A percentile compares a stretch with the other conserved stretches of the same genome.
These are phyloP conservation scores for Mimachlamys varia DNA, from an alignment of 2,888 invertebrate genomes.

Conservation along the genomic window DNA sequence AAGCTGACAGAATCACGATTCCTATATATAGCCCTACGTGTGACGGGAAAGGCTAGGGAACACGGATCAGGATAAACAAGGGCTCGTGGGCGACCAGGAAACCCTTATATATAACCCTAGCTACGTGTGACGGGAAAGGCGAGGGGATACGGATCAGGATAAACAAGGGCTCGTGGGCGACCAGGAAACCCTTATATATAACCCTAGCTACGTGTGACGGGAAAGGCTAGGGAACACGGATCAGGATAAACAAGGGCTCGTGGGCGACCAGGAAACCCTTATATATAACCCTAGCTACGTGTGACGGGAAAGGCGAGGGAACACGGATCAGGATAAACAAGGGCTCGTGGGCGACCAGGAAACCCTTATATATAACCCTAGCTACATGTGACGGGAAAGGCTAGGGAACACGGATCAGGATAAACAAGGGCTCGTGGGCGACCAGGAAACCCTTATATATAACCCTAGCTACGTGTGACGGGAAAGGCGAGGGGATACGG, in stretches of 20 bases:
- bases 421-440: too few species aligned
- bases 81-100: too few species aligned
- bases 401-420: too few species aligned
- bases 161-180: background rate
- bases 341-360: too few species aligned
- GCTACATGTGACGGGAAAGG: too few species aligned
- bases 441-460: too few species aligned
- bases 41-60: background rate
- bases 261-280: too few species aligned
- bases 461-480: too few species aligned
- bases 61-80: background rate
- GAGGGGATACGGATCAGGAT: background rate
- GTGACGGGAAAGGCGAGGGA: background rate
- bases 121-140: background rate
- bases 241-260: background rate
- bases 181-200: background rate
- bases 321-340: background rate
- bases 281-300: background rate
- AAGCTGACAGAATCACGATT: background rate
- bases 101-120: background rate
- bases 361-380: too few species aligned
- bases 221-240: background rate
- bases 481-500: too few species aligned
- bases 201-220: background rate
- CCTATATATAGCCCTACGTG: background rate